Evolutionary conservation across 2,888 invertebrate species (phyloP).

Genomic region (Polymixis flavicincta): DNA sequence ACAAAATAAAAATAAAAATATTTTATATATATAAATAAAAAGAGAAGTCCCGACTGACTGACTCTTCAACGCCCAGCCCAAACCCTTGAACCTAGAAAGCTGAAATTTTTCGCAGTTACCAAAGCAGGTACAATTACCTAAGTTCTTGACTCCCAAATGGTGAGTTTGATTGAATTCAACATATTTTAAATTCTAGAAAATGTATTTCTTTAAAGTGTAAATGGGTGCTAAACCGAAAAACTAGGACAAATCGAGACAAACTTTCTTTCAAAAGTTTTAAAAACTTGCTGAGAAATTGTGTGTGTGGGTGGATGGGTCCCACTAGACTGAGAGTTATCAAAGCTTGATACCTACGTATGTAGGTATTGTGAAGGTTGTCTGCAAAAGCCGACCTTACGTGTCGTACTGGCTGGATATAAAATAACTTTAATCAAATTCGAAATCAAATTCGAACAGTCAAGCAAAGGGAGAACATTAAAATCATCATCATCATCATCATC

Average conservation of each 20-base stretch:
- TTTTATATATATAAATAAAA: too few species aligned
- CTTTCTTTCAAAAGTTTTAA: constrained; percentile 20
- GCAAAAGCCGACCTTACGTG: too few species aligned
- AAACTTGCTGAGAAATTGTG: constrained; percentile 11
- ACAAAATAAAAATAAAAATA: too few species aligned
- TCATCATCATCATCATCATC: too few species aligned
- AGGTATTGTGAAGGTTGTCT: not conserved
- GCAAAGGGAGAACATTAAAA: too few species aligned
- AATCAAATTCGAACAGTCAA: too few species aligned
- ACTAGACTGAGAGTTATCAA: not conserved
- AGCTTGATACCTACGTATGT: constrained; percentile 13
- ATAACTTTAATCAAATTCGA: too few species aligned
- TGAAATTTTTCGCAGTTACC: too few species aligned
- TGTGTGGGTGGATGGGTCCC: constrained; percentile 15
- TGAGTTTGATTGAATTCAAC: not conserved
- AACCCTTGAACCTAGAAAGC: too few species aligned
- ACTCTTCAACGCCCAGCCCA: too few species aligned
- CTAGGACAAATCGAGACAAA: constrained; percentile 5
- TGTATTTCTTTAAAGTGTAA: not conserved
- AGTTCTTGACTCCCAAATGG: not conserved
- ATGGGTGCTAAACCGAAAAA: constrained; percentile 6
- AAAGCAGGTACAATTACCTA: not conserved
- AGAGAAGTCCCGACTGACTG: too few species aligned
- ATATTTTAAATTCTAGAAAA: constrained; percentile 11
- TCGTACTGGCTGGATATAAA: too few species aligned